A percentile compares a stretch with the other conserved stretches of the same genome.
phyloP scores from a whole-genome alignment of 2,113 vertebrate species.

The Hyaena hyaena region DNA sequence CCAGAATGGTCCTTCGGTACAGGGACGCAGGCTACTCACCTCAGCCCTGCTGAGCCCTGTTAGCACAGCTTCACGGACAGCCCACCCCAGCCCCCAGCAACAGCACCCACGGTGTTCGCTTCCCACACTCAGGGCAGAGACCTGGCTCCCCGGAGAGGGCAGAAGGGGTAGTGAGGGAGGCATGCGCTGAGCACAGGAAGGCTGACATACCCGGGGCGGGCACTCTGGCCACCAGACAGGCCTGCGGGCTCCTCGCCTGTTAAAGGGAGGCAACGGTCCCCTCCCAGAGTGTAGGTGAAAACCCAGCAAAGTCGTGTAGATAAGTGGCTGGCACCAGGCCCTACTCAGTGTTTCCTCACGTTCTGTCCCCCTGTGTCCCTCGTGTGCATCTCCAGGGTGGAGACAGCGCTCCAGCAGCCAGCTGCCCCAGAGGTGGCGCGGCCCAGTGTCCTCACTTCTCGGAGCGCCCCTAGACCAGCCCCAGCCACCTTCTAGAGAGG shows the following conservation, averaged over 20 bases:
- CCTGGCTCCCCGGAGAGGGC: background rate
- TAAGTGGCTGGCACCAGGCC: rapidly evolving
- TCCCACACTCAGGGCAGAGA: background rate
- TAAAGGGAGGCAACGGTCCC: background rate
- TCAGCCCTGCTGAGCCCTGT: background rate
- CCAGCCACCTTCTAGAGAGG: background rate
- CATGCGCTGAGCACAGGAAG: background rate
- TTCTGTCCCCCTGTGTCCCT: too few relatives aligned
- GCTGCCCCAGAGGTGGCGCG: background rate
- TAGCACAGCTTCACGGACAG: background rate
- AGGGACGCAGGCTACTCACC: background rate
- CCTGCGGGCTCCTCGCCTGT: rapidly evolving
- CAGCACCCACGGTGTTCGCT: background rate
- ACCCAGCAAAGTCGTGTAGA: rapidly evolving
- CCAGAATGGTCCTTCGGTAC: rapidly evolving
- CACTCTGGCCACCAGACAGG: background rate
- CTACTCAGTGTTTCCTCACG: rapidly evolving
- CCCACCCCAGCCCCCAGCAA: background rate
- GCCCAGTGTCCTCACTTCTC: background rate
- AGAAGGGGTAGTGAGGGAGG: background rate
- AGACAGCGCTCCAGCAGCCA: background rate
- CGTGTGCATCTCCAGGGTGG: rapidly evolving
- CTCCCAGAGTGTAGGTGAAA: background rate
- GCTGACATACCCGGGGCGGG: rapidly evolving
- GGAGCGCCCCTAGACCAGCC: background rate